These are phyloP conservation scores for Micoletzkya japonica DNA, from an alignment of 2,888 invertebrate species.

Conservation along the genomic window DNA sequence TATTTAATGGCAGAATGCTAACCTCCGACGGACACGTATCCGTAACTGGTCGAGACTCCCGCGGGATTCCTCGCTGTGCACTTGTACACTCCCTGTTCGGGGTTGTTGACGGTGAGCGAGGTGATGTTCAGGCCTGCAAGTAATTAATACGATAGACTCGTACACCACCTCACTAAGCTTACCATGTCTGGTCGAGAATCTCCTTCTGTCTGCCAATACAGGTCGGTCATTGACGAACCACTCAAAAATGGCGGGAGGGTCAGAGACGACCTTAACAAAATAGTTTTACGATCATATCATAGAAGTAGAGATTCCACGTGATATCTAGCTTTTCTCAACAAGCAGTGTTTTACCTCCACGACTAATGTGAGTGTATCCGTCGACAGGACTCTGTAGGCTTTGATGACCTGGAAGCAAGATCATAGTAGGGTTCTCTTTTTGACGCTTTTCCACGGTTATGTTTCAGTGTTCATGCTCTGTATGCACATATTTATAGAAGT, in stretches of 20 bases:
- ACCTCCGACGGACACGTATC: constrained; percentile 64
- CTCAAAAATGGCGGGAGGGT: constrained; percentile 51
- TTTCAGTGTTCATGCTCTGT: neutral
- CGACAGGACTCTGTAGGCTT: constrained; percentile 58
- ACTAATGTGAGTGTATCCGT: constrained; percentile 60
- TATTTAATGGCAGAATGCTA: constrained; percentile 62
- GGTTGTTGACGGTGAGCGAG: constrained; percentile 54
- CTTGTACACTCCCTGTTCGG: constrained; percentile 75
- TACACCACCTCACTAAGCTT: neutral
- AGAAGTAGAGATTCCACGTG: neutral
- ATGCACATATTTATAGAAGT: no score
- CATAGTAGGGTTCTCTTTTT: neutral
- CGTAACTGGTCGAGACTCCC: constrained; percentile 73
- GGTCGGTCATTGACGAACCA: constrained; percentile 61
- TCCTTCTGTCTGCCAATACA: constrained; percentile 40
- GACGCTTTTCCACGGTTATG: neutral
- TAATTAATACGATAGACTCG: neutral
- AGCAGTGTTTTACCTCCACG: constrained; percentile 48
- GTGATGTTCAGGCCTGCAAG: constrained; percentile 49
- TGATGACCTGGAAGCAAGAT: constrained; percentile 49
- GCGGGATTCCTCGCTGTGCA: constrained; percentile 87
- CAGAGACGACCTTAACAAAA: constrained; percentile 36
- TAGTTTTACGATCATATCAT: neutral
- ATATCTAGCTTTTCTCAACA: neutral
- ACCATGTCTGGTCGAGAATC: constrained; percentile 53